phyloP scores from a whole-genome alignment of 30 jellyfish, hydroid and myxozoan species.

The Turritopsis dohrnii region DNA sequence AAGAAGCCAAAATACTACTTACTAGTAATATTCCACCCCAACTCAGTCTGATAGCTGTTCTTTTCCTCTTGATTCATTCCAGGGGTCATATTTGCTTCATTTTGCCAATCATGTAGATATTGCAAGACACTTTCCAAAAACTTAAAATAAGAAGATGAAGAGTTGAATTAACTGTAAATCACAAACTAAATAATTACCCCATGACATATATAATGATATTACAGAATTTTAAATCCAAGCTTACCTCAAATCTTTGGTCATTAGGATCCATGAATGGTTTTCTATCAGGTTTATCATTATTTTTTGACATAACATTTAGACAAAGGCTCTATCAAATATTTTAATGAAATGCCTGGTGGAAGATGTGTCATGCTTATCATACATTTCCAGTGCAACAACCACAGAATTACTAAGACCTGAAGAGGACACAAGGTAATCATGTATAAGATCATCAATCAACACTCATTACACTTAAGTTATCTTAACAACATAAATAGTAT shows the following conservation, averaged over 20 bases:
- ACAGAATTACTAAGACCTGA: background rate
- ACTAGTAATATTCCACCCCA: conserved; percentile 17
- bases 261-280: background rate
- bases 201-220: too few relatives aligned
- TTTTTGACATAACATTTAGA: conserved; percentile 2
- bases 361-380: background rate
- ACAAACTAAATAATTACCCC: too few relatives aligned
- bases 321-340: conserved; percentile 7
- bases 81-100: background rate
- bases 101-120: background rate
- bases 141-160: too few relatives aligned
- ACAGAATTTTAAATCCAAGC: too few relatives aligned
- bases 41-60: conserved; percentile 3
- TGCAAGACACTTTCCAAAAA: conserved; percentile 9
- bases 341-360: background rate
- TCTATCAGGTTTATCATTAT: background rate
- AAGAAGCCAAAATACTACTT: background rate
- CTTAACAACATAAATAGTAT: too few relatives aligned
- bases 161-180: too few relatives aligned
- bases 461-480: too few relatives aligned
- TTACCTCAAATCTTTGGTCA: conserved; percentile 12
- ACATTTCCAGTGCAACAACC: background rate
- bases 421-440: too few relatives aligned
- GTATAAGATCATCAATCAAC: too few relatives aligned
- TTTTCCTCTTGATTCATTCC: conserved; percentile 11